Conservation (phyloP, 2,888 invertebrate genomes). For the Ferdinandea cuprea region DNA sequence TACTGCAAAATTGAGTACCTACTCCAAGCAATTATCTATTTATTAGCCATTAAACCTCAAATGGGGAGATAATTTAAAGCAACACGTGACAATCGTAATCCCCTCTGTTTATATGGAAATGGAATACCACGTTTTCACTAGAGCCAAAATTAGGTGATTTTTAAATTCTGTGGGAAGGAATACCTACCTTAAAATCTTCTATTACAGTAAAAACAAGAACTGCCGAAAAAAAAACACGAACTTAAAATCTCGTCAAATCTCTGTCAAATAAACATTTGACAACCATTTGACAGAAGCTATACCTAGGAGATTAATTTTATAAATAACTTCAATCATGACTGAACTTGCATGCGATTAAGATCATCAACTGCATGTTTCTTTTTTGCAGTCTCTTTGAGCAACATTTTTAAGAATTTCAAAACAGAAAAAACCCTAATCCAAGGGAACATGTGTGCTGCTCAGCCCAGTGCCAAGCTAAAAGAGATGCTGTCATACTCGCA, state of each 20-base stretch:
- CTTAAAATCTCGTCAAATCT: neutral
- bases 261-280: conserved; percentile 18
- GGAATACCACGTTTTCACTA: too few species aligned
- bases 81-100: too few species aligned
- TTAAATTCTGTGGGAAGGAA: too few species aligned
- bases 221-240: too few species aligned
- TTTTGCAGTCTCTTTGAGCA: conserved; percentile 29
- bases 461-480: conserved; percentile 45
- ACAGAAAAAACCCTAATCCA: conserved; percentile 43
- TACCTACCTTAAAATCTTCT: too few species aligned
- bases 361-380: conserved; percentile 49
- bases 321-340: conserved; percentile 55
- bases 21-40: too few species aligned
- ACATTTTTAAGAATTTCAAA: conserved; percentile 49
- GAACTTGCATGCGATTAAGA: conserved; percentile 56
- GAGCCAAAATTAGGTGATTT: too few species aligned
- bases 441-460: conserved; percentile 60
- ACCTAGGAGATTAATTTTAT: neutral
- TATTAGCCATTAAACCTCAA: too few species aligned
- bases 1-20: too few species aligned
- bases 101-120: too few species aligned
- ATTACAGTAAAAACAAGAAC: too few species aligned
- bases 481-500: conserved; percentile 59
- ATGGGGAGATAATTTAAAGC: too few species aligned
- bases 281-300: conserved; percentile 28